These are phyloP conservation scores for Ictidomys tridecemlineatus DNA, from an alignment of 2,113 vertebrate species.

Conservation along the genomic window DNA sequence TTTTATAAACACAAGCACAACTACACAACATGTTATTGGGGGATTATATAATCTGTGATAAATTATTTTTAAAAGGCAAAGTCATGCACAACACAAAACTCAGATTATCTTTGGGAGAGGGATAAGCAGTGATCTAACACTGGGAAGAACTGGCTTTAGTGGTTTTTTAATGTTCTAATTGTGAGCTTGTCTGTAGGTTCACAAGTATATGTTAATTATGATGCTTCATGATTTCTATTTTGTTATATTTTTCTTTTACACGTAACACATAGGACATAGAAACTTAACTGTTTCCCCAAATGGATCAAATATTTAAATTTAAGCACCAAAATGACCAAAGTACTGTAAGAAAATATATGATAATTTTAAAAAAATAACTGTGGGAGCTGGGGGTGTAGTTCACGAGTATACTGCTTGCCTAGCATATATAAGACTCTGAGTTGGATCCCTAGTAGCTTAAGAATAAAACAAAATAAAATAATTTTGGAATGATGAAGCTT, in stretches of 20 bases:
- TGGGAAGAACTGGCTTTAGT: not conserved
- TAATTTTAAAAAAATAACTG: not conserved
- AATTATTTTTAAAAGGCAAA: not conserved
- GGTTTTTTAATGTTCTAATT: not conserved
- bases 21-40: not conserved
- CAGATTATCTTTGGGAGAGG: not conserved
- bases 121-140: not conserved
- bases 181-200: not conserved
- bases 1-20: slow-evolving; percentile 10
- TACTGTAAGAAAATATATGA: not conserved
- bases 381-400: not conserved
- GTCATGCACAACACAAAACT: not conserved
- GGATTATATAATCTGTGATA: not conserved
- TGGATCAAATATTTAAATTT: not conserved
- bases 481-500: not conserved
- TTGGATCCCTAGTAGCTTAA: not conserved
- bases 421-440: not conserved
- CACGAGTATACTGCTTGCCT: not conserved
- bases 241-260: slow-evolving; percentile 20
- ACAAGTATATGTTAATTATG: not conserved
- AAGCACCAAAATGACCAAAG: slow-evolving; percentile 11
- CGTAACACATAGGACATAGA: not conserved
- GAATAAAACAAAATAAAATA: not conserved
- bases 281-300: not conserved
- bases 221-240: slow-evolving; percentile 38